Evolutionary conservation across 2,797 vertebrate genomes (phyloP).

Genomic region (Cyclopterus lumpus): DNA sequence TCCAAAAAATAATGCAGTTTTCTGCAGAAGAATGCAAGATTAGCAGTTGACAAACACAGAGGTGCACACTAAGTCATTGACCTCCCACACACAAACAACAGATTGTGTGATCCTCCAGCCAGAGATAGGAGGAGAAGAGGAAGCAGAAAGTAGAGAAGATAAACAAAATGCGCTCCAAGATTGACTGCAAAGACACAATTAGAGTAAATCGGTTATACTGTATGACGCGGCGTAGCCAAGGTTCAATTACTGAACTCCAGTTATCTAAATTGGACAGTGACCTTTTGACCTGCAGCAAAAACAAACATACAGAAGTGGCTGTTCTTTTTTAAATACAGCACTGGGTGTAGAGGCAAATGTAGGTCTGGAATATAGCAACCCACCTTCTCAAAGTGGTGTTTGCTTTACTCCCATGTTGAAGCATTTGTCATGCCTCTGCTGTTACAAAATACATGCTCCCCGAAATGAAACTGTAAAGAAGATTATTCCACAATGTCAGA

Average conservation of each 20-base stretch:
- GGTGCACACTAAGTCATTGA: neutral
- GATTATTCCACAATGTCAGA: conserved; percentile 36
- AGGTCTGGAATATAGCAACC: neutral
- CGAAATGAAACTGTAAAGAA: conserved; percentile 33
- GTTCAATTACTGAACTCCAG: conserved; percentile 4
- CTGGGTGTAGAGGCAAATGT: neutral
- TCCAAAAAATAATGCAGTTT: neutral
- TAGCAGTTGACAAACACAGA: neutral
- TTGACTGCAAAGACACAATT: neutral
- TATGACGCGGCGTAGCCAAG: neutral
- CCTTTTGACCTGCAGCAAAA: conserved; percentile 11
- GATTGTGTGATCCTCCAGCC: neutral
- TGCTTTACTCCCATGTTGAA: conserved; percentile 48
- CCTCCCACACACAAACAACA: neutral
- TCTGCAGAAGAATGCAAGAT: neutral
- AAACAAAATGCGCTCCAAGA: neutral
- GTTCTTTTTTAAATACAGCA: neutral
- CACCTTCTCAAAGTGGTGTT: conserved; percentile 8
- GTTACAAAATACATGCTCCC: conserved; percentile 51
- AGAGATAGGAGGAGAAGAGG: neutral
- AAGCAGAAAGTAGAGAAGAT: neutral
- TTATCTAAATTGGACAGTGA: conserved; percentile 6
- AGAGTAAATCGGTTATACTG: neutral
- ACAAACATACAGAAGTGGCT: neutral
- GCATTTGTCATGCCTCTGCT: conserved; percentile 34